Evolutionary conservation across 2,113 vertebrate species (phyloP), one percentile per base, ranked within the genome.

Genomic region (Psittacus erithacus): DNA sequence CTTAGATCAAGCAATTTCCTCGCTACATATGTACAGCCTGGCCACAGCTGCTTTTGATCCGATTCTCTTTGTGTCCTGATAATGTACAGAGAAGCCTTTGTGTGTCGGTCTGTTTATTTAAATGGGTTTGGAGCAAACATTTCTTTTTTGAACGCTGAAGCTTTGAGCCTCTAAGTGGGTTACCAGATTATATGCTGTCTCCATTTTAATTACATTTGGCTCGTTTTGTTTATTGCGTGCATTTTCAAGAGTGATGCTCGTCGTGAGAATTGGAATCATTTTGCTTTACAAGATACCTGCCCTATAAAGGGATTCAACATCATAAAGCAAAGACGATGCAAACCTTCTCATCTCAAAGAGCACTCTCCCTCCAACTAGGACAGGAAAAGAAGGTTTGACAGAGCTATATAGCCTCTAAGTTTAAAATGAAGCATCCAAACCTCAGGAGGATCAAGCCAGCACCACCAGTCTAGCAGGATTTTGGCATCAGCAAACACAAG

Each of bases 201-300:
- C 93, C 92, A 90, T 97, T 97, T 96, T 97, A 97, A 97, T 97
- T 96, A 96, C 91, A 94, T 92, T 92, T 95, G 94, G 92, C 90
- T 97, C 55, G 0, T 94, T 96, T 94, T 79, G 91, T 96, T 96
- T 96, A 90, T 94, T 95, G 94, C 76, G 18, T 95, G 71, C 91
- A 67, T 97, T 96, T 97, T 96, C 60, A 67, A 90, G 95, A 96
- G 84, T 93, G 93, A 93, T 41, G 39, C 86, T 96, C 16, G 4
- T 73, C 2, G 1, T 47, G 85, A 92, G 91, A 93, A 86, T 31
- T 76, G 76, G 80, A 91, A 88, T 70, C 77, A 6, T 92, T 95
- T 90, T 75, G 65, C 89, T 90, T 86, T 70, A 82, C 70, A 89
- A 90, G 92, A 59, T 95, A 96, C 83, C 91, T 97, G 86, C 77